phyloP scores from a whole-genome alignment of 2,888 invertebrate genomes.

The Lasius platythorax region DNA sequence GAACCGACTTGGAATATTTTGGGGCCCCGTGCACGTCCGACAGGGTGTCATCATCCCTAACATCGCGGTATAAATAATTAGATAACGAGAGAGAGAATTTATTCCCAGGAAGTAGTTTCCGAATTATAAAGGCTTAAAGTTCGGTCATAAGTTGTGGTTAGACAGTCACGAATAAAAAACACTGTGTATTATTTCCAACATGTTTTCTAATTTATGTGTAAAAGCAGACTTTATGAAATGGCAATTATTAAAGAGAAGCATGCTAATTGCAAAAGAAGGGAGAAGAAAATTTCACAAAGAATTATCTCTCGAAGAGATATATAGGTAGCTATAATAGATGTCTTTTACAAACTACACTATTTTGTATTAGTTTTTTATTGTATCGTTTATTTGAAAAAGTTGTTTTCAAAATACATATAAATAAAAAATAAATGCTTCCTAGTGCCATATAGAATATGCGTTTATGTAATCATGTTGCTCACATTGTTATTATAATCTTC shows the following conservation, averaged over 20 bases:
- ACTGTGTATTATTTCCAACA: neutral
- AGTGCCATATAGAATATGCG: slow-evolving; percentile 79
- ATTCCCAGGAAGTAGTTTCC: neutral
- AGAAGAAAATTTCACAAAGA: neutral
- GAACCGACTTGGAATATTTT: neutral
- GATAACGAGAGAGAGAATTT: neutral
- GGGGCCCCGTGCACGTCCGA: neutral
- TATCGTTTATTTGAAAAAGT: slow-evolving; percentile 81
- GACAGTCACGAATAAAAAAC: neutral
- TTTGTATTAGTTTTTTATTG: slow-evolving; percentile 33
- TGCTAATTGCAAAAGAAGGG: neutral
- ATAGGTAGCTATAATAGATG: neutral
- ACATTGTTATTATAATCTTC: slow-evolving; percentile 53
- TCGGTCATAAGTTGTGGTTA: neutral
- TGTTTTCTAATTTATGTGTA: neutral
- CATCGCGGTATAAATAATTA: neutral
- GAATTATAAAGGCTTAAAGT: neutral
- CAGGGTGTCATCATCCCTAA: neutral
- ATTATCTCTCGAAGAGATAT: neutral
- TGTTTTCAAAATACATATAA: slow-evolving; percentile 81
- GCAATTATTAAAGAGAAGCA: neutral
- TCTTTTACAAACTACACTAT: slow-evolving; percentile 7
- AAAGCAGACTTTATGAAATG: neutral
- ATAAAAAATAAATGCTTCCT: slow-evolving; percentile 83
- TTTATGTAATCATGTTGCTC: slow-evolving; percentile 65